These are phyloP conservation scores for Patella vulgata DNA, from an alignment of 1,140 invertebrate species.

Conservation along the genomic window DNA sequence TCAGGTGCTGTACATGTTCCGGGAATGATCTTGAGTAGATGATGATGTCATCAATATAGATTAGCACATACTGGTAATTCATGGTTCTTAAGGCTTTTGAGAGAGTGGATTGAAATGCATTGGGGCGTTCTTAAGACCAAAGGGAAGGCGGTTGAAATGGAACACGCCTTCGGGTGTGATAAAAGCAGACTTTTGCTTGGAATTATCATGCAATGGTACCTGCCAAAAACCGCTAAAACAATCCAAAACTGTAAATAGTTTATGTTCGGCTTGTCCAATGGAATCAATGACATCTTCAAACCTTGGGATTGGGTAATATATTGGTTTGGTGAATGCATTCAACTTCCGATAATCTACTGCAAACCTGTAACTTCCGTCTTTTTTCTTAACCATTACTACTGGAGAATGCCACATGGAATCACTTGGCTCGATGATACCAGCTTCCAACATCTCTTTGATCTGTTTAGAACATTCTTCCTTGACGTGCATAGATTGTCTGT, in stretches of 20 bases:
- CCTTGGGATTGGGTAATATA: constrained; percentile 22
- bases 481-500: constrained; percentile 8
- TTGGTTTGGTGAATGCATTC: constrained; percentile 21
- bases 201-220: constrained; percentile 19
- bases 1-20: constrained; percentile 28
- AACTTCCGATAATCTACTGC: constrained; percentile 33
- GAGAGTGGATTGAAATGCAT: constrained; percentile 31
- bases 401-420: constrained; percentile 20
- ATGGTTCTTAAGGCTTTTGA: constrained; percentile 16
- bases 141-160: constrained; percentile 26
- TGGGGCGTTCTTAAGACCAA: constrained; percentile 24
- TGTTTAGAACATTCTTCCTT: constrained; percentile 16
- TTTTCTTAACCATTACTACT: constrained; percentile 35
- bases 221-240: constrained; percentile 29
- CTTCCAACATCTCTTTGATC: constrained; percentile 31
- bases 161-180: constrained; percentile 29
- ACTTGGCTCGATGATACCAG: constrained; percentile 28
- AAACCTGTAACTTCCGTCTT: constrained; percentile 25
- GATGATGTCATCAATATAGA: constrained; percentile 40
- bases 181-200: constrained; percentile 40
- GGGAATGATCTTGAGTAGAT: constrained; percentile 30
- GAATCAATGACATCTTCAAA: constrained; percentile 34
- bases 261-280: constrained; percentile 22
- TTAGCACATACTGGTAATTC: constrained; percentile 30
- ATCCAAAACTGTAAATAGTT: constrained; percentile 26